Conservation (phyloP, 2,113 vertebrate species). For the Porphyrio hochstetteri region DNA sequence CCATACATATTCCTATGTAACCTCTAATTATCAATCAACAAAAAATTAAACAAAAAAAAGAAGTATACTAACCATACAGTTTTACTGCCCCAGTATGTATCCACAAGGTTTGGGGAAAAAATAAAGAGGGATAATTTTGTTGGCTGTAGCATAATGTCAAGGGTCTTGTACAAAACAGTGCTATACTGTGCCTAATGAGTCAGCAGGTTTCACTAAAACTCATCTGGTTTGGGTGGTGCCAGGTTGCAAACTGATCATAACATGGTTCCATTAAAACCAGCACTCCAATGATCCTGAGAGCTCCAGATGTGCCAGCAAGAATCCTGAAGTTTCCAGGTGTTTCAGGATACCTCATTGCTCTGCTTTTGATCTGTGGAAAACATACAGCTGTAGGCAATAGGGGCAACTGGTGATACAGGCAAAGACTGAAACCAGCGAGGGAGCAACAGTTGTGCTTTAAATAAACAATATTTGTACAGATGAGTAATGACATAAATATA, state of each 20-base stretch:
- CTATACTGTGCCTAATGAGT: not conserved
- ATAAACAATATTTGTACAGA: not conserved
- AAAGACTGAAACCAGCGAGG: not conserved
- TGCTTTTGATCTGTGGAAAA: not conserved
- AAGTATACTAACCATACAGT: not conserved
- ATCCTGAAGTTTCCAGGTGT: constrained; percentile 22
- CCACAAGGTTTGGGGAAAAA: not conserved
- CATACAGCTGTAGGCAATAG: not conserved
- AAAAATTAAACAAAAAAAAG: not conserved
- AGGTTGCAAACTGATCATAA: constrained; percentile 29
- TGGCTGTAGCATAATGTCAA: not conserved
- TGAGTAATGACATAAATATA: not conserved
- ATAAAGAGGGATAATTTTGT: not conserved
- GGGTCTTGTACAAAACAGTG: not conserved
- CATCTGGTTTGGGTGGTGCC: not conserved
- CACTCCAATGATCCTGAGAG: not conserved
- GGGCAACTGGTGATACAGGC: not conserved
- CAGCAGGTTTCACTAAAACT: not conserved
- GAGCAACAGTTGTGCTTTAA: not conserved
- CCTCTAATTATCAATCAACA: not conserved
- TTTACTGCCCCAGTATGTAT: not conserved
- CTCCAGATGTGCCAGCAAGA: constrained; percentile 15
- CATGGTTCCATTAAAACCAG: not conserved
- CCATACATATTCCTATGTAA: not conserved
- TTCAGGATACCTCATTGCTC: not conserved